These are phyloP conservation scores for Antechinus stuartii DNA, from an alignment of 2,113 vertebrate genomes.

Conservation along the genomic window DNA sequence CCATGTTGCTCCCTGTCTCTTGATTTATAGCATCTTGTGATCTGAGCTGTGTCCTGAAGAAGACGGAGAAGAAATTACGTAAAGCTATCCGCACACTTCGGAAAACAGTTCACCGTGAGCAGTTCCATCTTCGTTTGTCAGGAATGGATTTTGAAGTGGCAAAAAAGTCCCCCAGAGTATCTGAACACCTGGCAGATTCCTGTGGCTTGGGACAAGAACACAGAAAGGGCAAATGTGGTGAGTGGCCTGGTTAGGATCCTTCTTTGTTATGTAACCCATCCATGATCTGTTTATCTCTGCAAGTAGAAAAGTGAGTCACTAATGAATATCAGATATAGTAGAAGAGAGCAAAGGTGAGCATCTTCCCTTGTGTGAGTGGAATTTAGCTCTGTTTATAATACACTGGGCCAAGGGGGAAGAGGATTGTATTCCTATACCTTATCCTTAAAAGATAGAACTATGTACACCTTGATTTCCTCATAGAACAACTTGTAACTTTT, in stretches of 20 bases:
- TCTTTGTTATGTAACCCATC: background rate
- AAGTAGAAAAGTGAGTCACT: background rate
- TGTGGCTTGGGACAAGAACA: conserved; percentile 90
- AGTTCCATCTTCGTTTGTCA: conserved; percentile 93
- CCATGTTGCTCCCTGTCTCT: conserved; percentile 30
- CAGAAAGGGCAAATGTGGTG: conserved; percentile 92
- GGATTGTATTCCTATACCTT: background rate
- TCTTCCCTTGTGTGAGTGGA: background rate
- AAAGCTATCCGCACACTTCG: conserved; percentile 94
- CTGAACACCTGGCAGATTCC: conserved; percentile 83
- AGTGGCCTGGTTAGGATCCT: conserved; percentile 75
- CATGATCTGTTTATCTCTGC: accelerated
- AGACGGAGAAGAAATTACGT: conserved; percentile 93
- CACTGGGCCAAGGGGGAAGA: background rate
- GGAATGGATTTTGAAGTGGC: conserved; percentile 90
- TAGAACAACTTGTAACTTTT: background rate
- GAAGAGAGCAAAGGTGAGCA: background rate
- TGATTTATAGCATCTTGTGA: conserved; percentile 91
- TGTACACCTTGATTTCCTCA: background rate
- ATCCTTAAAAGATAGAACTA: background rate
- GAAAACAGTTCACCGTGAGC: conserved; percentile 94
- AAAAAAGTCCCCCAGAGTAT: conserved; percentile 82
- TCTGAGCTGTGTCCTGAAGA: conserved; percentile 90
- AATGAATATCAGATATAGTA: background rate
- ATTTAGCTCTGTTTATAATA: background rate